Base-by-base conservation (phyloP, 2,797 vertebrate species). In the Danio aesculapii region DNA sequence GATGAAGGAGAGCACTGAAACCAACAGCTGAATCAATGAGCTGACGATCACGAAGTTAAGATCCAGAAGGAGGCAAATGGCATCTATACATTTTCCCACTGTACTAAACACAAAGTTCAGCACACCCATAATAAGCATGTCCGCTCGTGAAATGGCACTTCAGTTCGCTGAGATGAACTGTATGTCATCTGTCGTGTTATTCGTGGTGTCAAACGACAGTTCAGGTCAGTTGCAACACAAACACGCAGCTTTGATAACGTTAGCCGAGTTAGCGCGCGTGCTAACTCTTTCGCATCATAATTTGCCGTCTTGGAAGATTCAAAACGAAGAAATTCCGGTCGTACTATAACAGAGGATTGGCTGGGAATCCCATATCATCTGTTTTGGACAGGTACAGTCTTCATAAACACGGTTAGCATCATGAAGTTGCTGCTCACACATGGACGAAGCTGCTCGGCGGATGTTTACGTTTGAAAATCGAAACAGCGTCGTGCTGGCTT, bases 41-140 rank as follows among this genome's bases (percentile, higher is more conserved):
- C 95, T 96, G 46, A 98, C 95, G 6, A 99, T 81, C 84, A 97
- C 84, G 59, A 98, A 98, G 84, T 98, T 97, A 63, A 99, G 57
- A 84, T 99, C 97, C 91, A 99, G 86, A 77, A 98, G 75, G 39
- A 99, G 87, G 2, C 94, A 89, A 1, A 89, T 63, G 0, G 89
- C 77, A 74, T 95, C 94, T 75, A 94, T 82, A 73, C 92, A 94
- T 90, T 89, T 93, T 61, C 88, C 91, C 4, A 92, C 75, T 2
- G 84, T 87, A 46, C 90, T 90, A 77, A 95, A 90, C 8, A 93
- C 81, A 49, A 93, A 63, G 87, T 91, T 90, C 77, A 94, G 79
- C 85, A 93, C 80, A 82, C 90, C 92, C 93, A 90, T 94, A 82
- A 81, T 87, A 63, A 43, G 19, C 75, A 84, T 69, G 17, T 78